Evolutionary conservation across 2,888 invertebrate species (phyloP).

Genomic region (Hydriomena furcata): DNA sequence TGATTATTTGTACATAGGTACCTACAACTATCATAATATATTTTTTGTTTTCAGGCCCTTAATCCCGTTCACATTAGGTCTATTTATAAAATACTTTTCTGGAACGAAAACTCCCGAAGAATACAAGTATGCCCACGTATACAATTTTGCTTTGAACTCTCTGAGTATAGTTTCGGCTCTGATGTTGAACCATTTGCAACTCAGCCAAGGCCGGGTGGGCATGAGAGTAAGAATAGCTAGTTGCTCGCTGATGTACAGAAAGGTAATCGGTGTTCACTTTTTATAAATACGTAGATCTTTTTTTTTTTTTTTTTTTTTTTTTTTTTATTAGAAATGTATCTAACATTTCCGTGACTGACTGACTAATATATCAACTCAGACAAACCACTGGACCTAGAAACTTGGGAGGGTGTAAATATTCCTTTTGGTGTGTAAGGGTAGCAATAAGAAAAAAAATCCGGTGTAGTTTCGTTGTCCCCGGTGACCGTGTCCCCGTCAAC

Average conservation of each 20-base stretch:
- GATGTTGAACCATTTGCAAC: constrained; percentile 85
- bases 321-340: neutral
- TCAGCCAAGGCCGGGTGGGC: constrained; percentile 86
- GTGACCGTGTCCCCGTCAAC: too few species aligned
- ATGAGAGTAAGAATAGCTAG: constrained; percentile 90
- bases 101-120: constrained; percentile 72
- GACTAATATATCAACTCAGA: too few species aligned
- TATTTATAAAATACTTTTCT: constrained; percentile 86
- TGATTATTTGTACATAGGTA: too few species aligned
- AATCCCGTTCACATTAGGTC: constrained; percentile 84
- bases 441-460: too few species aligned
- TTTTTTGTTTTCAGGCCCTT: constrained; percentile 81
- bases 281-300: too few species aligned
- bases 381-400: too few species aligned
- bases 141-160: constrained; percentile 85
- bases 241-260: constrained; percentile 92
- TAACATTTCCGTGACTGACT: too few species aligned
- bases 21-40: neutral
- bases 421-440: too few species aligned
- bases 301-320: too few species aligned
- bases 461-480: too few species aligned
- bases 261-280: constrained; percentile 78
- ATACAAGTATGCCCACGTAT: constrained; percentile 85
- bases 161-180: constrained; percentile 83
- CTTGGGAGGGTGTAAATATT: too few species aligned